Percentiles rank a stretch among this genome's conserved stretches.
Conservation (phyloP, 1,140 invertebrate species). For the Scylla paramamosain region DNA sequence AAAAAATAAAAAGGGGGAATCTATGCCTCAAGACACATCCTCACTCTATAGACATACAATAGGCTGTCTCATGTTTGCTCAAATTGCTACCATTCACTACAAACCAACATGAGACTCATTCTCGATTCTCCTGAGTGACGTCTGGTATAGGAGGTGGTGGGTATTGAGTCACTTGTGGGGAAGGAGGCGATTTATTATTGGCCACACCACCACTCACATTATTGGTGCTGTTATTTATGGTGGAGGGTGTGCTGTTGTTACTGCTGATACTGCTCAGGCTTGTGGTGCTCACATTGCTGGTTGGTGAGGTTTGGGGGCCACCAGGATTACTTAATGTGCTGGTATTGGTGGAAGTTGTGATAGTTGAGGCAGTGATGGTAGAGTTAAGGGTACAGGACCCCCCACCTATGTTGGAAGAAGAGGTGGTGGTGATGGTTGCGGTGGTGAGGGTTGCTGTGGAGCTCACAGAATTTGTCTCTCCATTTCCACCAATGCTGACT, state of each 20-base stretch:
- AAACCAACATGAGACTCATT: background rate
- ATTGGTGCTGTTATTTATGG: conserved; percentile 36
- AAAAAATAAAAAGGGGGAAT: background rate
- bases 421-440: conserved; percentile 13
- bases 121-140: conserved; percentile 53
- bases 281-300: conserved; percentile 46
- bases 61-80: background rate
- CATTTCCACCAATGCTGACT: conserved; percentile 36
- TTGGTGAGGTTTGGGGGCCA: conserved; percentile 44
- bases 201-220: conserved; percentile 38
- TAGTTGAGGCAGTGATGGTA: conserved; percentile 18
- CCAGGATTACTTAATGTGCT: conserved; percentile 13
- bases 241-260: background rate
- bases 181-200: conserved; percentile 55
- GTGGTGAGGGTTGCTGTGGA: conserved; percentile 28
- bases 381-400: background rate
- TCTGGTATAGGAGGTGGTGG: conserved; percentile 46
- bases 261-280: background rate
- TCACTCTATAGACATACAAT: background rate
- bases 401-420: background rate
- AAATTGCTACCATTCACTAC: background rate
- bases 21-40: background rate
- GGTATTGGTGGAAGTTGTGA: conserved; percentile 50
- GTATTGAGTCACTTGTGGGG: conserved; percentile 55
- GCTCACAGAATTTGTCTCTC: background rate